Base-by-base conservation (phyloP, 2,113 vertebrate species). In the Oreochromis spilurus region DNA sequence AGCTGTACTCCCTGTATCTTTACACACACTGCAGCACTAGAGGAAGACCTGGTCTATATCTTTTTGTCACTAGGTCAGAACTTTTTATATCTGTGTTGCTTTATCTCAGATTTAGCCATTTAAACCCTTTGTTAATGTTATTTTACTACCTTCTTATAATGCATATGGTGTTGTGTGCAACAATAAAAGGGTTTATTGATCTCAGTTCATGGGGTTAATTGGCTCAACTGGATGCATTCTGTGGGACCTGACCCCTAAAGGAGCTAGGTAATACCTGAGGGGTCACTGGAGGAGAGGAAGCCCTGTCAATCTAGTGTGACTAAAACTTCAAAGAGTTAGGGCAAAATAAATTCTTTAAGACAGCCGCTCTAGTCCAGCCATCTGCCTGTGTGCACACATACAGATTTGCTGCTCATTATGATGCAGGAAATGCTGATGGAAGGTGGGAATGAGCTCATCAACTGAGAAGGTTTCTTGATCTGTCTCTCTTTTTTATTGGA, bases 121-220 rank as follows among this genome's bases (percentile, higher is more conserved):
- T 19, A 5, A 77, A 85, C 62, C 54, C 26, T 43, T 53, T 84
- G 58, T 65, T 12, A 5, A 1, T 81, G 19, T 43, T 84, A 53
- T 65, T 24, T 67, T 29, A 45, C 80, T 83, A 82, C 57, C 65
- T 83, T 82, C 81, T 89, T 45, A 90, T 91, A 81, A 86, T 62
- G 75, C 67, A 43, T 36, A 38, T 12, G 38, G 19, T 52, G 80
- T 79, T 62, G 87, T 19, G 54, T 34, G 29, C 38, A 48, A 75
- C 31, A 81, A 81, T 36, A 43, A 79, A 81, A 45, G 79, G 89
- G 89, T 94, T 90, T 91, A 94, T 91, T 90, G 94, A 92, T 86
- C 91, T 65, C 16, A 55, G 75, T 50, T 87, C 85, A 38, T 29
- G 50, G 34, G 90, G 94, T 94, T 95, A 94, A 94, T 95, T 94